Base-by-base conservation (phyloP, 2,888 invertebrate genomes). In the Caenorhabditis sp. region DNA sequence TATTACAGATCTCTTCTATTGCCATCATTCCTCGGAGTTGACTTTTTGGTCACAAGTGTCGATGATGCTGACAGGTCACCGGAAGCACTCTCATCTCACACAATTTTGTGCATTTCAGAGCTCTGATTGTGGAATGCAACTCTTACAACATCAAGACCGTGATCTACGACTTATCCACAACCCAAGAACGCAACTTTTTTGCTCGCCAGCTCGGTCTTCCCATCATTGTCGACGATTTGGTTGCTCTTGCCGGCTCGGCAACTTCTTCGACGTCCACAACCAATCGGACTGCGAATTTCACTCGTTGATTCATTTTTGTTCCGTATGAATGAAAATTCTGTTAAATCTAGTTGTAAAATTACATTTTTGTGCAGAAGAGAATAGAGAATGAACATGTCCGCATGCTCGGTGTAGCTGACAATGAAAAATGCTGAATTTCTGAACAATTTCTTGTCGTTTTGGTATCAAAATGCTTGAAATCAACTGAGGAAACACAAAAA, bases 51-150 rank as follows among this genome's bases (percentile, higher is more conserved):
- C 0, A 72, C 66, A 1, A 66, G 66, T 46, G 59, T 61, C 0
- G 61, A 53, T 2, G 71, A 77, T 43, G 71, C 61, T 7, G 77
- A 77, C 22, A 27, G 50, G 74, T 75, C 2, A 27, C 8, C n/a
- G 6, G 2, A 27, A 50, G 7, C 11, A 2, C n/a, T 22, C 15
- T 4, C 8, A 2, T 26, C 7, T 39, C 27, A 30, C 20, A 22
- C 17, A 8, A 5, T 39, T 55, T 22, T 9, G 15, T 1, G 8
- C 17, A n/a, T 55, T 53, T 45, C 46, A 71, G 71, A 17, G 62
- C 61, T 11, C 32, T 71, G 17, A 56, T 71, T n/a, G 15, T 46
- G 8, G 71, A 71, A 32, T 35, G 62, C 8, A 46, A 55, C 4
- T 13, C 53, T 2, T 55, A 46, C 15, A 26, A 27, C 11, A 56